Evolutionary conservation across 2,113 vertebrate species (phyloP).

Genomic region (Phodopus roborovskii): DNA sequence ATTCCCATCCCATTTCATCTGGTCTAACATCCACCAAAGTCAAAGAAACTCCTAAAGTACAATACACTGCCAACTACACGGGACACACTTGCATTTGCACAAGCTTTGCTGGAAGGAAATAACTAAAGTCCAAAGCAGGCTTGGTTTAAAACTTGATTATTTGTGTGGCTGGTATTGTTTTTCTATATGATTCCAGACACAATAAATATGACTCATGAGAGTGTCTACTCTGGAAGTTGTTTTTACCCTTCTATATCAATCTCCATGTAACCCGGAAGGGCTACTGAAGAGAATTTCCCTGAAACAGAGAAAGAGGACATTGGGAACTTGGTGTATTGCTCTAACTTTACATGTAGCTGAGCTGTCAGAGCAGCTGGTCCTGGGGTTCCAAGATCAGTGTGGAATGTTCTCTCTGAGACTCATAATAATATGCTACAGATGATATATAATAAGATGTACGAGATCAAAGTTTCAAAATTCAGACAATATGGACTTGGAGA

Average conservation of each 20-base stretch:
- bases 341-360: background rate
- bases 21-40: slow-evolving; percentile 44
- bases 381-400: background rate
- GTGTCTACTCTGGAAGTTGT: slow-evolving; percentile 48
- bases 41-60: slow-evolving; percentile 6
- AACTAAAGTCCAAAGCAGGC: slow-evolving; percentile 61
- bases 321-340: background rate
- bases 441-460: background rate
- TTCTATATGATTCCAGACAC: slow-evolving; percentile 65
- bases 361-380: background rate
- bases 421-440: background rate
- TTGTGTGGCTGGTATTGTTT: slow-evolving; percentile 37
- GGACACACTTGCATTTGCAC: slow-evolving; percentile 17
- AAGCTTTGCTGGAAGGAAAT: slow-evolving; percentile 54
- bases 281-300: slow-evolving; percentile 13
- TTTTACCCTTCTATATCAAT: slow-evolving; percentile 54
- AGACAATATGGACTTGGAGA: background rate
- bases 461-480: slow-evolving; percentile 9
- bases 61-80: background rate
- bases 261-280: background rate
- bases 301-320: background rate
- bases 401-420: background rate
- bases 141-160: slow-evolving; percentile 60
- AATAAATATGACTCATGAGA: slow-evolving; percentile 58
- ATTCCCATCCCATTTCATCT: slow-evolving; percentile 47